These are phyloP conservation scores for Myotis vivesi DNA, from an alignment of 2,797 vertebrate species.

Conservation along the genomic window DNA sequence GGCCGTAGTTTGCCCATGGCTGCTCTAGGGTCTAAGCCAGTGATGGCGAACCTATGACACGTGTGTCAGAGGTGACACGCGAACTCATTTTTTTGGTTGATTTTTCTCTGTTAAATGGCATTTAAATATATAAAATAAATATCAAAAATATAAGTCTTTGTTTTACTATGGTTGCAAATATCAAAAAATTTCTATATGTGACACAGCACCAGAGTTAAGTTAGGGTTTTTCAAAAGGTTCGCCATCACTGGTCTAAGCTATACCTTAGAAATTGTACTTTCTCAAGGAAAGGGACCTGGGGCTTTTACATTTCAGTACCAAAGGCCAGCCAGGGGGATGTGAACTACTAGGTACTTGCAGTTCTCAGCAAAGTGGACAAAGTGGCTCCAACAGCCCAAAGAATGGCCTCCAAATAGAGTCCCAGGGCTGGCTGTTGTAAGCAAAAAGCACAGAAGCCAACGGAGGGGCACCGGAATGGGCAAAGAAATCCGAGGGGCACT, in stretches of 20 bases:
- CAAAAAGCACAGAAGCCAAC: constrained; percentile 17
- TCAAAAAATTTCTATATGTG: too few species aligned
- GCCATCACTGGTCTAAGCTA: not conserved
- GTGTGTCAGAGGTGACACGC: too few species aligned
- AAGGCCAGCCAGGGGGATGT: not conserved
- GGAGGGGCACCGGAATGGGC: not conserved
- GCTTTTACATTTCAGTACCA: not conserved
- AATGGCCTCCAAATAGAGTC: not conserved
- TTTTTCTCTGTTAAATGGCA: too few species aligned
- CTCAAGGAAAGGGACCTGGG: not conserved
- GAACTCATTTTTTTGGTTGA: too few species aligned
- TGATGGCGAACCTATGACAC: too few species aligned
- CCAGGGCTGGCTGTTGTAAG: not conserved
- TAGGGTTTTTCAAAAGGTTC: too few species aligned
- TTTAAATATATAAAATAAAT: too few species aligned
- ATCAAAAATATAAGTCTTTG: too few species aligned
- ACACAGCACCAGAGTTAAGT: too few species aligned
- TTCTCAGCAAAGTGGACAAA: not conserved
- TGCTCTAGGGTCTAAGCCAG: not conserved
- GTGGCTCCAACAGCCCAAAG: not conserved
- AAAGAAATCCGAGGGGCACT: not conserved
- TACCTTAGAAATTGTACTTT: not conserved
- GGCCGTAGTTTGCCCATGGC: too few species aligned
- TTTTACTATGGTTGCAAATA: too few species aligned
- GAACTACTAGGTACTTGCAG: not conserved